Evolutionary conservation across 2,113 vertebrate genomes (phyloP), one percentile per base, ranked within the genome.

Genomic region (Trematocara unimaculatum): DNA sequence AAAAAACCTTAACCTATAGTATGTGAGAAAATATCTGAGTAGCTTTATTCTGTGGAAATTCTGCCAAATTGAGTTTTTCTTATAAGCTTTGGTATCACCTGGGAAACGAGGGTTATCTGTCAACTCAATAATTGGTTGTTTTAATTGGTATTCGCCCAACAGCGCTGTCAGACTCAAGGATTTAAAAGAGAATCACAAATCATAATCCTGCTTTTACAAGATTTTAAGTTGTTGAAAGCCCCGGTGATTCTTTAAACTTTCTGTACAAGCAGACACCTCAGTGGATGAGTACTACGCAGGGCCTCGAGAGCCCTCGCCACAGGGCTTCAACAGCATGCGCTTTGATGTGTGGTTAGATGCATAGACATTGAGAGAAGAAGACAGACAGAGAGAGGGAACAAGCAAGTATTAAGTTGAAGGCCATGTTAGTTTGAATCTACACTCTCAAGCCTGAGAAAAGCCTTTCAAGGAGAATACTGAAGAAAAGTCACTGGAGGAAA

Each of bases 261-360:
- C 31, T 55, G 74, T 72, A 40, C 45, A 84, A 58, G 51, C 79
- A 72, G 84, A 91, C 88, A 89, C 84, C 84, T 92, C 42, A 5
- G 83, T 85, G 81, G 51, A 93, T 81, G 79, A 15, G 45, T 80
- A 77, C 79, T 51, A 35, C 4, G 40, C 83, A 40, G 88, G 79
- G 89, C 82, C 90, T 83, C 35, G 2, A 8, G 80, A 90, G 84
- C 80, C 3, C 84, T 89, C 87, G 84, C 85, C 72, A 81, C 77
- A 8, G 62, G 89, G 55, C 80, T 85, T 82, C 91, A 79, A 84
- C n/a, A 87, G 84, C 45, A 49, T 15, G 23, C 2, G 17, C 91
- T 94, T 94, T 95, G 88, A 94, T 94, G 86, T 89, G 84, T 60
- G 79, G 88, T 91, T 89, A 89, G 87, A 84, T 62, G 78, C 31